Percentiles rank a stretch among this genome's conserved stretches.
phyloP scores from a whole-genome alignment of 2,113 vertebrate genomes.

The Lanius collurio region DNA sequence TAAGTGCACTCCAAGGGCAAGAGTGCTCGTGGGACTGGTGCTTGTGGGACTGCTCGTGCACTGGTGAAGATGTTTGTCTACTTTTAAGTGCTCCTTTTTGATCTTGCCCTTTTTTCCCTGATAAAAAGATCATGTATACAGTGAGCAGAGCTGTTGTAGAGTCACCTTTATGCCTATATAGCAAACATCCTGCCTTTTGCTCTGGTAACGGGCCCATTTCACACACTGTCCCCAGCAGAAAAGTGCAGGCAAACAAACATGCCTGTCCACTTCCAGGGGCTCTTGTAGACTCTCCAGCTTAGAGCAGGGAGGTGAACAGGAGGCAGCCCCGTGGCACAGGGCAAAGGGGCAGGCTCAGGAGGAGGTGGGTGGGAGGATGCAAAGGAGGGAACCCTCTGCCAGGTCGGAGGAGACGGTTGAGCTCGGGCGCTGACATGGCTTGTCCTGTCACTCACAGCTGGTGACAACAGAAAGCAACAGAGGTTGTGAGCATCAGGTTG shows the following conservation, averaged over 20 bases:
- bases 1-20: neutral
- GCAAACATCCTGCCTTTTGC: neutral
- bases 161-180: neutral
- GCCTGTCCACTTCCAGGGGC: neutral
- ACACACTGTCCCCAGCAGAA: neutral
- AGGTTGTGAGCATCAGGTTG: neutral
- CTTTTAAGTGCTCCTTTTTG: neutral
- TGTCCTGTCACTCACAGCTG: neutral
- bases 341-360: neutral
- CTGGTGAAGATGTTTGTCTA: neutral
- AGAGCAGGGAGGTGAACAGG: neutral
- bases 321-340: neutral
- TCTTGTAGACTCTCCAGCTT: neutral
- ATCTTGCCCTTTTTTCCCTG: neutral
- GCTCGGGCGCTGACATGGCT: neutral
- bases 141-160: neutral
- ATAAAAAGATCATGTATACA: rapidly evolving
- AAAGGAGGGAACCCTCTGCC: neutral
- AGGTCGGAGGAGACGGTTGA: neutral
- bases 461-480: neutral
- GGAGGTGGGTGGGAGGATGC: neutral
- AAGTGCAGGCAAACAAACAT: neutral
- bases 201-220: neutral
- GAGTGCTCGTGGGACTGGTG: neutral
- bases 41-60: neutral